A percentile compares a stretch with the other conserved stretches of the same genome.
These are phyloP conservation scores for Gortyna flavago DNA, from an alignment of 2,888 invertebrate species.

Conservation along the genomic window DNA sequence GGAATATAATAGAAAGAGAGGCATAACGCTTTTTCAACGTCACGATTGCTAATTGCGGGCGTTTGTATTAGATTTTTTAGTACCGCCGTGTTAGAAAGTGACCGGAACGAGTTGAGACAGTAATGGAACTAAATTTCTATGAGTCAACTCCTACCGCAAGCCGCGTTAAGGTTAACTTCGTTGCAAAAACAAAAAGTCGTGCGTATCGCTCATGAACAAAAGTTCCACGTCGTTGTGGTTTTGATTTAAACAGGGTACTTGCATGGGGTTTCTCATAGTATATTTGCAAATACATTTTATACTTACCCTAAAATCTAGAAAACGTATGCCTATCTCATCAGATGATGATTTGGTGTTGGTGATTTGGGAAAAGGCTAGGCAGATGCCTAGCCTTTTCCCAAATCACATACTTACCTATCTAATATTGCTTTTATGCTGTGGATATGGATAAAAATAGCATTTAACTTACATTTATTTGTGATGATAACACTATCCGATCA, in stretches of 20 bases:
- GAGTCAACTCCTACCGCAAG: not conserved
- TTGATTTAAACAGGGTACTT: not conserved
- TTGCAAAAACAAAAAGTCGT: not conserved
- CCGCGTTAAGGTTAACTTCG: not conserved
- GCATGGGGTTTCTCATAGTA: not conserved
- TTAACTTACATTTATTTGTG: not conserved
- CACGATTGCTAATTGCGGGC: too few species aligned
- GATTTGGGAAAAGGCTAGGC: too few species aligned
- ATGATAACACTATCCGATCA: not conserved
- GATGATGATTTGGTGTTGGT: too few species aligned
- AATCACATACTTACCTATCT: not conserved
- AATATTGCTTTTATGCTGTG: not conserved
- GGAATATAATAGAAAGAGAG: not conserved
- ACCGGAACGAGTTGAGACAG: too few species aligned
- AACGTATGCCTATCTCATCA: not conserved
- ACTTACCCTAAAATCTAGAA: not conserved
- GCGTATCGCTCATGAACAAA: not conserved
- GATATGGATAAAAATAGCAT: not conserved
- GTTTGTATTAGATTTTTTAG: too few species aligned
- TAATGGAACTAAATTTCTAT: not conserved
- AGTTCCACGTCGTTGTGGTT: not conserved
- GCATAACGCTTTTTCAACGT: too few species aligned
- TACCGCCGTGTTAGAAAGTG: too few species aligned
- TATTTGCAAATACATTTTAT: not conserved
- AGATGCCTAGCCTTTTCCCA: not conserved